These are phyloP conservation scores for Harpegnathos saltator DNA, from an alignment of 1,140 invertebrate species.

Conservation along the genomic window DNA sequence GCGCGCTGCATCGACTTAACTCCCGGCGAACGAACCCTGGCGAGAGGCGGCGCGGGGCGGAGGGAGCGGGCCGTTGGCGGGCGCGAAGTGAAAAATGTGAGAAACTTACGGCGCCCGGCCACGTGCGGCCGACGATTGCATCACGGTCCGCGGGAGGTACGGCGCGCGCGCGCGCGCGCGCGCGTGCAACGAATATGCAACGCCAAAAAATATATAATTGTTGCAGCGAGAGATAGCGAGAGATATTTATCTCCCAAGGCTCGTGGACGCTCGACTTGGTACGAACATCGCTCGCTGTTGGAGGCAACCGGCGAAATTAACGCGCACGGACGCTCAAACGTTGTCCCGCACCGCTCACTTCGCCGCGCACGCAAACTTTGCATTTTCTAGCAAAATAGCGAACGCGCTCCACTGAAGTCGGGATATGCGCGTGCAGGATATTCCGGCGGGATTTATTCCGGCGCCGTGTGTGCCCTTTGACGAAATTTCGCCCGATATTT, in stretches of 20 bases:
- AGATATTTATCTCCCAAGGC: conserved; percentile 50
- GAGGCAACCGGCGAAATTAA: conserved; percentile 22
- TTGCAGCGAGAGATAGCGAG: conserved; percentile 31
- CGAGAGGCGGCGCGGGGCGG: neutral
- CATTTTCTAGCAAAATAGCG: conserved; percentile 16
- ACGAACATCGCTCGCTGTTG: conserved; percentile 14
- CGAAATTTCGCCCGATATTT: neutral
- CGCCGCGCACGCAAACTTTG: conserved; percentile 10
- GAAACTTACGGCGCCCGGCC: conserved; percentile 40
- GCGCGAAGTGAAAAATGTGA: conserved; percentile 59
- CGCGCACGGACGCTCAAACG: neutral
- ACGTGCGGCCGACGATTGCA: conserved; percentile 56
- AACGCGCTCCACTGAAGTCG: neutral
- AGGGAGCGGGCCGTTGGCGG: neutral
- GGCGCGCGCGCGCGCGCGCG: conserved; percentile 34
- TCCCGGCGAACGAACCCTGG: conserved; percentile 12
- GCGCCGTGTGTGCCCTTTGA: no score
- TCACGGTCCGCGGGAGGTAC: conserved; percentile 40
- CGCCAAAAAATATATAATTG: conserved; percentile 59
- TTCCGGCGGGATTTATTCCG: neutral
- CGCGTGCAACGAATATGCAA: conserved; percentile 48
- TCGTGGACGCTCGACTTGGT: conserved; percentile 28
- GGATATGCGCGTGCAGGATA: neutral
- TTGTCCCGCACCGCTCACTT: conserved; percentile 5
- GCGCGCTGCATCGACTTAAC: conserved; percentile 37